Evolutionary conservation across 2,888 invertebrate genomes (phyloP), one percentile per base, ranked within the genome.

Genomic region (Poecilus cupreus): DNA sequence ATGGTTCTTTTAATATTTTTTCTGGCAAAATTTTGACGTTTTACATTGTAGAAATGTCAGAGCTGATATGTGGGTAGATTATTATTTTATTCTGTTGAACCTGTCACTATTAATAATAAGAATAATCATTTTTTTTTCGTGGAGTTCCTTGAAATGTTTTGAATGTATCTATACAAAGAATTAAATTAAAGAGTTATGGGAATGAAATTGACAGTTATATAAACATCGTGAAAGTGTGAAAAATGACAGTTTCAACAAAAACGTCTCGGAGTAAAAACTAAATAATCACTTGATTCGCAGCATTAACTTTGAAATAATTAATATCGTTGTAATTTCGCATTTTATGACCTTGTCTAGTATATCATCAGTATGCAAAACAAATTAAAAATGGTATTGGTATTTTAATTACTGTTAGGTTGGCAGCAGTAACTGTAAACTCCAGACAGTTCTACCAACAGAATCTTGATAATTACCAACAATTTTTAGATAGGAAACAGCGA

Each of bases 401-500:
- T 72, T 72, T 72, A 72, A 72, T 72, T 72, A 49, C 46, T 72
- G 24, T 43, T 72, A 72, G 8, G 43, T 72, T 72, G 46, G 46
- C 46, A 72, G 46, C 13, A 22, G 20, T 72, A 72, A 72, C 72
- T 72, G 72, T 72, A 72, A 46, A 72, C 16, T 16, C 3, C 20
- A 13, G 18, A 20, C 18, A 49, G n/a, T 32, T 49, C 13, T 49
- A 5, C 16, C n/a, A 49, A 20, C 20, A 18, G 37, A 13, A 13
- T 68, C 16, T 43, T 43, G 18, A 70, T 72, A 72, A 72, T 46
- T 72, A 24, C 43, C 11, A 22, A 54, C 24, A 20, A 70, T 43
- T 70, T 70, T 70, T 70, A 70, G 70, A 70, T 70, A 37, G 70
- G 32, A 70, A 70, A 70, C 70, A 68, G 37, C 16, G 72, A 72